Evolutionary conservation across 2,113 vertebrate genomes (phyloP).

Genomic region (Clarias batrachus): DNA sequence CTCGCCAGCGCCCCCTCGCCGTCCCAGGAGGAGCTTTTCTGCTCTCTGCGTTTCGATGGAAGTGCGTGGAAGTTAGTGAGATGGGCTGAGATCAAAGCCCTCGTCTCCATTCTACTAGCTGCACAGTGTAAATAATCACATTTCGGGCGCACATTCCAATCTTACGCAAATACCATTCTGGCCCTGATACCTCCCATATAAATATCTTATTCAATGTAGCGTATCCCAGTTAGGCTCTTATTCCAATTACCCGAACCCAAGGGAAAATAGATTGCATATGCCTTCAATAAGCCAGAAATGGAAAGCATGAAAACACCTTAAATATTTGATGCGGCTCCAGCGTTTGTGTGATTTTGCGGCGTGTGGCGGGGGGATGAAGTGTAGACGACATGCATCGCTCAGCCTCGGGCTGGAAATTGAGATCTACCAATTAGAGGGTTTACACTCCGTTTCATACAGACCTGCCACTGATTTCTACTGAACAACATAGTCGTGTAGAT

Average conservation of each 20-base stretch:
- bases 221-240: constrained; percentile 14
- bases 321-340: constrained; percentile 37
- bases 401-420: constrained; percentile 22
- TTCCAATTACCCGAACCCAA: constrained; percentile 8
- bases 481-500: not conserved
- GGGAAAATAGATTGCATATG: constrained; percentile 33
- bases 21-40: constrained; percentile 9
- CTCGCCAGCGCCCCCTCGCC: not conserved
- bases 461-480: constrained; percentile 1
- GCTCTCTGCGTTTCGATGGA: constrained; percentile 9
- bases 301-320: constrained; percentile 34
- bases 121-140: not conserved
- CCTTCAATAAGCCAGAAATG: constrained; percentile 32
- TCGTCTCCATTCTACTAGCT: not conserved
- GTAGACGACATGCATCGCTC: constrained; percentile 19
- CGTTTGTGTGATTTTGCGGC: constrained; percentile 1
- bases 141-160: constrained; percentile 3
- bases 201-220: constrained; percentile 12
- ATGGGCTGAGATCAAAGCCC: not conserved
- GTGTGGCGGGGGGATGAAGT: constrained; percentile 2
- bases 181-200: not conserved
- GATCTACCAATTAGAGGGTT: constrained; percentile 35
- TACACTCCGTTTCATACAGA: constrained; percentile 18
- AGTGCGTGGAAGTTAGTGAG: constrained; percentile 14
- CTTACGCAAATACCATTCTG: constrained; percentile 22